Evolutionary conservation across 2,113 vertebrate species (phyloP), one percentile per base, ranked within the genome.

Genomic region (Girardinichthys multiradiatus): DNA sequence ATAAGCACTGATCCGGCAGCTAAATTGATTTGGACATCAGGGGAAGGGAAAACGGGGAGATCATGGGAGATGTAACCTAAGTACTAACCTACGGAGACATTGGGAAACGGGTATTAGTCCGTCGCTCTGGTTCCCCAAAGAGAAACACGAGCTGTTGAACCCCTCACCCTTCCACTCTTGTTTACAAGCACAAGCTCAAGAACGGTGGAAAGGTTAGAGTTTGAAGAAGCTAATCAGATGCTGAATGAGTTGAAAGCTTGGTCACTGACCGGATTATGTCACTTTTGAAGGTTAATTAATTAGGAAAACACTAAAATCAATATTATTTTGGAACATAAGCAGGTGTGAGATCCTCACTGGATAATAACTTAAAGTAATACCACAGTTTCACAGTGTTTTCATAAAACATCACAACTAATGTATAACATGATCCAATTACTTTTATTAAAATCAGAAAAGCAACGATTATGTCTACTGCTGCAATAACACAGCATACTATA

Each of bases 81-180:
- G 82, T 24, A 8, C 48, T 2, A 30, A 15, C 2, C 33, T 3
- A 17, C 15, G 35, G 63, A 61, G 24, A 24, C 62, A 82, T 80
- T 81, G 39, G 30, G 81, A 82, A 83, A 80, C 31, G 4, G 13
- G 19, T 54, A 31, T 4, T 17, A 45, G 33, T 64, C 33, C 42
- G 45, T 51, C 68, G 42, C 15, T 28, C 19, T 26, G n/a, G 45
- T 81, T 83, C 64, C 64, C 64, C 68, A 78, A 82, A 77, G 57
- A 66, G 89, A 81, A 83, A 89, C 26, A 29, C 10, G 51, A 15
- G 4, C 39, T 26, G 0, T 67, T 6, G 28, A 2, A 48, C 48
- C 51, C 19, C 48, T 7, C 12, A 4, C 11, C 58, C 19, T 26
- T 45, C 51, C 33, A 69, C 67, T 17, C 14, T 2, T 87, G 76